A percentile compares a stretch with the other conserved stretches of the same genome.
Evolutionary conservation across 2,113 vertebrate genomes (phyloP).

Genomic region (Aegotheles bennettii): DNA sequence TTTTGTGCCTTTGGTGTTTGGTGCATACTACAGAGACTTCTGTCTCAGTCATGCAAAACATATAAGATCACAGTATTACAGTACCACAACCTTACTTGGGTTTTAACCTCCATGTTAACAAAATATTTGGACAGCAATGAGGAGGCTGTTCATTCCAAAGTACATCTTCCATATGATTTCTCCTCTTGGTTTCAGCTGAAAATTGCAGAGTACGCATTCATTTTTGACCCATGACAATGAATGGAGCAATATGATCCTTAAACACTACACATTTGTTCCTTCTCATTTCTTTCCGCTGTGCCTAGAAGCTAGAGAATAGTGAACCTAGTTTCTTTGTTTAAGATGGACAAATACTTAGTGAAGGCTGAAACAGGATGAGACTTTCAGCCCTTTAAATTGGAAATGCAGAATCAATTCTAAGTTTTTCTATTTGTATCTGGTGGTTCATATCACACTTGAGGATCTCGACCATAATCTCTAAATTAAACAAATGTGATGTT

Average conservation of each 20-base stretch:
- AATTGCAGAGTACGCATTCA: not conserved
- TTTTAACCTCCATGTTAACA: not conserved
- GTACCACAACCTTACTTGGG: not conserved
- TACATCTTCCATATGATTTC: not conserved
- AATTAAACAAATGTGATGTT: not conserved
- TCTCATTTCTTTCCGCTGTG: not conserved
- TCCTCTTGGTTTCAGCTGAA: not conserved
- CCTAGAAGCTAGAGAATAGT: not conserved
- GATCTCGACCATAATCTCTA: not conserved
- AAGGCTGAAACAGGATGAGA: not conserved
- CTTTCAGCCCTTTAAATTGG: not conserved
- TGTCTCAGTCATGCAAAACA: not conserved
- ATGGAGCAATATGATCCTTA: not conserved
- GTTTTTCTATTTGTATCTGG: not conserved
- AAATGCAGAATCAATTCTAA: not conserved
- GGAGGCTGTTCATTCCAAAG: not conserved
- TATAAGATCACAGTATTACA: not conserved
- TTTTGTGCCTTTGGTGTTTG: not conserved
- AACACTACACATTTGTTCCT: not conserved
- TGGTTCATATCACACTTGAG: not conserved
- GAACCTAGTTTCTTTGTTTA: not conserved
- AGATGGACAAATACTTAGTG: not conserved
- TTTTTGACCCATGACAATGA: not conserved
- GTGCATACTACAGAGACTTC: not conserved
- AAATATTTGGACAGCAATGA: not conserved